Conservation (phyloP, 2,113 vertebrate genomes). For the Phycodurus eques region DNA sequence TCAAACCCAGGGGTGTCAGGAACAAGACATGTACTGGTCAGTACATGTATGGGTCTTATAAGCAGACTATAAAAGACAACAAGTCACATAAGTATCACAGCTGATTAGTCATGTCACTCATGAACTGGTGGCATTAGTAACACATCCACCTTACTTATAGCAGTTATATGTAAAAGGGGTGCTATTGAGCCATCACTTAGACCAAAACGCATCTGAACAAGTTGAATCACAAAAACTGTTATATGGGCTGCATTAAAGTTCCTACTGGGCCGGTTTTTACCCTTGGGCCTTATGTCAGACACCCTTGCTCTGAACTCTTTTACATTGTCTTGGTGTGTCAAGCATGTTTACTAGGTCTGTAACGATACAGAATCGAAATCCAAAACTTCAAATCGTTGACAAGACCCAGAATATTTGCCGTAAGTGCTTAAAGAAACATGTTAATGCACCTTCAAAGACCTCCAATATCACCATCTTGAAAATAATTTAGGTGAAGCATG, state of each 20-base stretch:
- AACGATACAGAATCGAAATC: too few relatives aligned
- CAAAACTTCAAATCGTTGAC: too few relatives aligned
- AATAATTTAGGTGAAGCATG: too few relatives aligned
- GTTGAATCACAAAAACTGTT: not conserved
- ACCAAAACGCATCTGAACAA: not conserved
- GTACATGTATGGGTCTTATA: not conserved
- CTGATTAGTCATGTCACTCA: not conserved
- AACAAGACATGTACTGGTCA: not conserved
- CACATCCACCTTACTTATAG: too few relatives aligned
- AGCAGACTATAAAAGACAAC: too few relatives aligned
- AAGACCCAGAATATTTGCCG: too few relatives aligned
- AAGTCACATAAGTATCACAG: not conserved
- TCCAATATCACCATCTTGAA: too few relatives aligned
- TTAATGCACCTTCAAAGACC: too few relatives aligned
- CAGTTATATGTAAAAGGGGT: too few relatives aligned
- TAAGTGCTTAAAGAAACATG: too few relatives aligned
- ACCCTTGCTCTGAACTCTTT: not conserved
- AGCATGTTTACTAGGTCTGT: not conserved
- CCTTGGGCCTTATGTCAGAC: not conserved
- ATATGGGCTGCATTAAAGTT: not conserved
- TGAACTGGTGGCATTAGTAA: too few relatives aligned
- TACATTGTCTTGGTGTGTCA: not conserved
- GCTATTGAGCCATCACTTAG: too few relatives aligned
- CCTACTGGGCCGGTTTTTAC: not conserved
- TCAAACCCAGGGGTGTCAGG: conserved; percentile 1